Percentiles rank a stretch among this genome's conserved stretches.
These are phyloP conservation scores for Phyllopteryx taeniolatus DNA, from an alignment of 2,113 vertebrate genomes.

Conservation along the genomic window DNA sequence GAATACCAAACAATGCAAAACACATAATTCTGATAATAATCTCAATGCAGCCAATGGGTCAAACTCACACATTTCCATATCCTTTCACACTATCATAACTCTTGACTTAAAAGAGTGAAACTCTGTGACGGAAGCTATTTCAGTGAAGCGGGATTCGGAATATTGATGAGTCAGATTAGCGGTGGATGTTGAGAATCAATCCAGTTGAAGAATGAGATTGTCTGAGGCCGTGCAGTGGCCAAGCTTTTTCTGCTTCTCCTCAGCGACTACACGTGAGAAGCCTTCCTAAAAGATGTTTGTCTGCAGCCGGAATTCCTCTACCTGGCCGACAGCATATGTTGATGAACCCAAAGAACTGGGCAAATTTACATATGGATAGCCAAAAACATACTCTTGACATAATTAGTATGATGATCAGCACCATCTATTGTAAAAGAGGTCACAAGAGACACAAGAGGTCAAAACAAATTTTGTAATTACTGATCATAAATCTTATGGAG, in stretches of 20 bases:
- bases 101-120: conserved; percentile 35
- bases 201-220: conserved; percentile 60
- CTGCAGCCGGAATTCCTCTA: conserved; percentile 52
- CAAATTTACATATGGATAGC: conserved; percentile 51
- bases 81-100: conserved; percentile 1
- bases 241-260: conserved; percentile 52
- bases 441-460: background rate
- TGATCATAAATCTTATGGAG: too few relatives aligned
- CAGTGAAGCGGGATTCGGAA: conserved; percentile 46
- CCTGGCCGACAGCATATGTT: conserved; percentile 51
- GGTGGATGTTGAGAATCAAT: conserved; percentile 62
- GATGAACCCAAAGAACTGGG: conserved; percentile 5
- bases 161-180: conserved; percentile 65
- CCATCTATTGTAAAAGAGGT: background rate
- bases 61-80: background rate
- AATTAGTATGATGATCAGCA: background rate
- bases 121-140: conserved; percentile 47
- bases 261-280: conserved; percentile 53
- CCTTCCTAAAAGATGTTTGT: conserved; percentile 34
- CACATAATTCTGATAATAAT: background rate
- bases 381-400: conserved; percentile 46
- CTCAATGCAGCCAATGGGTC: background rate
- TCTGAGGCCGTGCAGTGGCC: conserved; percentile 46
- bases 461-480: too few relatives aligned
- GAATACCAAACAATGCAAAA: background rate